These are phyloP conservation scores for Neotoxoptera formosana DNA, from an alignment of 1,140 invertebrate species.

Conservation along the genomic window DNA sequence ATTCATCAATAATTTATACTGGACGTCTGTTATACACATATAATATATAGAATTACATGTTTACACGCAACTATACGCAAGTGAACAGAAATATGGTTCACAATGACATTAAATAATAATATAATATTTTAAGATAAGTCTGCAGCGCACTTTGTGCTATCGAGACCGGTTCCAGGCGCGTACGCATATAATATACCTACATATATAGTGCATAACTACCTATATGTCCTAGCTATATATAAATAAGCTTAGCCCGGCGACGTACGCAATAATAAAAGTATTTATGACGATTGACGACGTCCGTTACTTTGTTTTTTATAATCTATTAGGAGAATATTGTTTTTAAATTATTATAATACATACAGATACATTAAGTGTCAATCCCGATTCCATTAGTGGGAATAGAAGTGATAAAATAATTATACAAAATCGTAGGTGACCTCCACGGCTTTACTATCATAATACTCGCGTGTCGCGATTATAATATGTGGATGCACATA, in stretches of 20 bases:
- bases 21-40: neutral
- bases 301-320: neutral
- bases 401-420: neutral
- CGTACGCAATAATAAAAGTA: neutral
- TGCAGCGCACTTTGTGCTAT: neutral
- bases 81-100: neutral
- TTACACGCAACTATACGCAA: neutral
- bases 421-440: neutral
- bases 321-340: neutral
- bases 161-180: conserved; percentile 36
- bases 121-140: neutral
- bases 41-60: neutral
- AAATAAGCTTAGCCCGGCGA: neutral
- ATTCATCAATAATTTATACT: neutral
- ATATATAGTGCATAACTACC: no score
- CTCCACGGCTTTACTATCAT: neutral
- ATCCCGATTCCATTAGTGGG: neutral
- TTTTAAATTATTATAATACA: neutral
- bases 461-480: neutral
- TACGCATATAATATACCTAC: no score
- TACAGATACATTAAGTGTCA: neutral
- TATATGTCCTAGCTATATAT: neutral
- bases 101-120: conserved; percentile 28
- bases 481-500: neutral
- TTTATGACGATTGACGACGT: neutral